Base-by-base conservation (phyloP, 2,113 vertebrate genomes). In the Gymnobelideus leadbeateri region DNA sequence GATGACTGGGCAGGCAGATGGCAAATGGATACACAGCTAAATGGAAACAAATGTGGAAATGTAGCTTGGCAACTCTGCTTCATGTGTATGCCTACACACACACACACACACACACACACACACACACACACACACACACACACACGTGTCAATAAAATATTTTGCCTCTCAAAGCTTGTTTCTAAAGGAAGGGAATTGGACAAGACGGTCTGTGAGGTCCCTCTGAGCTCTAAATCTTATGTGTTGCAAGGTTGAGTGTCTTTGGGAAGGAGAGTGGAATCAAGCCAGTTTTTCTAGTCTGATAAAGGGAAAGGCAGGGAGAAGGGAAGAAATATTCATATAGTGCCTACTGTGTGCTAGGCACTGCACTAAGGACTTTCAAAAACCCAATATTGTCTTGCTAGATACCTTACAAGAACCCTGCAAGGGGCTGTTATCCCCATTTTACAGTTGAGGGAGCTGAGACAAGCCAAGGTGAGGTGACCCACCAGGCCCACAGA, bases 31-130 rank as follows among this genome's bases (percentile, higher is more conserved):
- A 3, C 89, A 14, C 43, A 53, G 16, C 16, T 90, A 61, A 92
- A 37, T 43, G 43, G 37, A 77, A 92, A 91, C 54, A 55, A 94
- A 90, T 26, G 92, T 50, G n/a, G 89, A 93, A 84, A 93, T 51
- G 8, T 43, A 93, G 25, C 28, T 47, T 90, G 25, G 49, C 47
- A 26, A 90, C 37, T 19, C 61, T 4, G 16, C n/a, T 11, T 43
- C 19, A 43, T 43, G 68, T 21, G 37, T n/a, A 37, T n/a, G 68
- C 37, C 11, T n/a, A 1, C 61, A 37, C 47, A 49, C 47, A 49
- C 57, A 31, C 57, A 37, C 8, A 10, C 10, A 11, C 9, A 10
- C 26, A 28, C 57, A 37, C 55, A 57, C 55, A 57, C 7, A 8
- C 25, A 28, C 25, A 61, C 57, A 61, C 57, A 61, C 57, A 61